A percentile compares a stretch with the other conserved stretches of the same genome.
These are phyloP conservation scores for Orchesellides sinensis DNA, from an alignment of 2,888 invertebrate genomes.

Conservation along the genomic window DNA sequence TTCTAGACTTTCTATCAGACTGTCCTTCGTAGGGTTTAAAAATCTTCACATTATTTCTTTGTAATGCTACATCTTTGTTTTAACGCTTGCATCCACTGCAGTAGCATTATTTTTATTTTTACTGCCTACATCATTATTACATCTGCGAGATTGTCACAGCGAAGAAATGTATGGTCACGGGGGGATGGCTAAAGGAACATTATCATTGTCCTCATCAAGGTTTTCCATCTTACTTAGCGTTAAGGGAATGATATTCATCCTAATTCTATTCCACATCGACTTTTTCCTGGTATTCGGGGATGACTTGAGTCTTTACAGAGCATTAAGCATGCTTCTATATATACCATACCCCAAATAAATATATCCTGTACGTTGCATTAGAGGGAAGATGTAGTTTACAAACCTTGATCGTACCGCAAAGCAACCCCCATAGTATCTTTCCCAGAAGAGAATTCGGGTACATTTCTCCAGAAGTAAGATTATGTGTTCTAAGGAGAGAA, in stretches of 20 bases:
- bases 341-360: background rate
- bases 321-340: background rate
- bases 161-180: conserved; percentile 49
- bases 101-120: background rate
- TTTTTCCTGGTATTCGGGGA: conserved; percentile 17
- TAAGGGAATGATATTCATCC: conserved; percentile 64
- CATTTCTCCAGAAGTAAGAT: conserved; percentile 24
- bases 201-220: conserved; percentile 55
- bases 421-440: conserved; percentile 18
- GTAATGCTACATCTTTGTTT: too few species aligned
- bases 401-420: conserved; percentile 24
- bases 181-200: conserved; percentile 42
- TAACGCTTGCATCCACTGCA: background rate
- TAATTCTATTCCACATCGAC: conserved; percentile 54
- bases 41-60: too few species aligned
- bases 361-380: background rate
- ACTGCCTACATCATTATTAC: conserved; percentile 53
- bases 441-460: conserved; percentile 35
- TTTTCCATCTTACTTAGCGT: conserved; percentile 65
- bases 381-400: background rate
- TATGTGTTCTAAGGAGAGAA: background rate
- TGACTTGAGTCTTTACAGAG: conserved; percentile 5
- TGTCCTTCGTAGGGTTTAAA: too few species aligned
- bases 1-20: too few species aligned
- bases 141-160: conserved; percentile 54